A percentile compares a stretch with the other conserved stretches of the same genome.
Conservation (phyloP, 2,113 vertebrate species). For the Tupaia chinensis region DNA sequence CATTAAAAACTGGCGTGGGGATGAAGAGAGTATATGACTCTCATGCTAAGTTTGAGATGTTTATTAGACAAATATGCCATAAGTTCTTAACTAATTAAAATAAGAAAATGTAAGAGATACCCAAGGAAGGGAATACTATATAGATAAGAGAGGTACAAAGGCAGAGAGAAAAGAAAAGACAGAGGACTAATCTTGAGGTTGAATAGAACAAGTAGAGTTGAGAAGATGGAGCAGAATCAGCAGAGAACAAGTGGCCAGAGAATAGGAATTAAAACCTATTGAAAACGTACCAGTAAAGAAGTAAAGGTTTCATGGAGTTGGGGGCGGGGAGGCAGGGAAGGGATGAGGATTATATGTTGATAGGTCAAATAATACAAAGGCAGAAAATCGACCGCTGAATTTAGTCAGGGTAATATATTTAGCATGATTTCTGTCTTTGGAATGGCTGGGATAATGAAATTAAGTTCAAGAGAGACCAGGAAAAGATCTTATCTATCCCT, state of each 20-base stretch:
- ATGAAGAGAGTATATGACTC: neutral
- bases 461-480: neutral
- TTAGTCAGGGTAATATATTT: neutral
- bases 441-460: neutral
- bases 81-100: neutral
- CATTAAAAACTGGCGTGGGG: neutral
- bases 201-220: neutral
- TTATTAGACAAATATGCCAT: neutral
- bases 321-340: no score
- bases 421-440: neutral
- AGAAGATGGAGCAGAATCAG: neutral
- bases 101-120: neutral
- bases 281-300: neutral
- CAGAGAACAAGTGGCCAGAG: slow-evolving; percentile 3
- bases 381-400: neutral
- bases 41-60: neutral
- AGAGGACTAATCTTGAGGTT: slow-evolving; percentile 4
- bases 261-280: neutral
- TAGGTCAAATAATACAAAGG: neutral
- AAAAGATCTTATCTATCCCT: neutral
- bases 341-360: neutral
- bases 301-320: neutral
- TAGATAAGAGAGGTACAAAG: neutral
- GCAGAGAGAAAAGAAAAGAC: neutral
- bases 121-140: neutral